These are phyloP conservation scores for Mya arenaria DNA, from an alignment of 1,140 invertebrate genomes.

Conservation along the genomic window DNA sequence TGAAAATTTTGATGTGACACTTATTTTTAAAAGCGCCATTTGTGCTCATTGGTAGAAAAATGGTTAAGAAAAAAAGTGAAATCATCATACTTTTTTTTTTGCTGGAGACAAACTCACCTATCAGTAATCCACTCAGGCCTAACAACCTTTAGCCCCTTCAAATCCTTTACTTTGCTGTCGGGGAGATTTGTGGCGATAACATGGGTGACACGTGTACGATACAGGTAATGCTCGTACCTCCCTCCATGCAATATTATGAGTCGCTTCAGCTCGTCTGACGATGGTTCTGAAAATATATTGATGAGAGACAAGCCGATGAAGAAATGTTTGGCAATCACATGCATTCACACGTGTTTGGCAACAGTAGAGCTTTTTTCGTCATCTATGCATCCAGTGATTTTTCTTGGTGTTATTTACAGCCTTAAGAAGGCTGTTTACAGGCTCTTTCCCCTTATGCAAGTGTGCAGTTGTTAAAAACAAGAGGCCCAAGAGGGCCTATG, in stretches of 20 bases:
- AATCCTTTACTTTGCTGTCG: slow-evolving; percentile 87
- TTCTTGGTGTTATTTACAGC: too few relatives aligned
- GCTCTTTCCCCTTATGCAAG: too few relatives aligned
- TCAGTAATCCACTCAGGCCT: slow-evolving; percentile 96
- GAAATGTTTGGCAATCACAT: not conserved
- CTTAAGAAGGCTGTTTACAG: too few relatives aligned
- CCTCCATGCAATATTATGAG: slow-evolving; percentile 90
- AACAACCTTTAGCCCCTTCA: slow-evolving; percentile 86
- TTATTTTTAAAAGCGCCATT: too few relatives aligned
- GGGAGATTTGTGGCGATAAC: slow-evolving; percentile 96
- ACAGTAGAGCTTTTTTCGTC: not conserved
- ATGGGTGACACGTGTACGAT: slow-evolving; percentile 88
- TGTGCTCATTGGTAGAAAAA: too few relatives aligned
- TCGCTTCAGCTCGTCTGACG: slow-evolving; percentile 83
- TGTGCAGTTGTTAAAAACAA: too few relatives aligned
- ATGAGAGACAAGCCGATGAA: not conserved
- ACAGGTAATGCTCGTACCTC: slow-evolving; percentile 93
- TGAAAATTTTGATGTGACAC: too few relatives aligned
- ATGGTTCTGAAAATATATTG: slow-evolving; percentile 80
- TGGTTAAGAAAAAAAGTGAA: too few relatives aligned
- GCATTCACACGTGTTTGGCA: not conserved
- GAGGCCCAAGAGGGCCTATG: too few relatives aligned
- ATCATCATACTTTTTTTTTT: too few relatives aligned
- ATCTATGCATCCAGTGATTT: not conserved
- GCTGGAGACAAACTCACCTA: slow-evolving; percentile 79